phyloP scores from a whole-genome alignment of 2,797 vertebrate species.

The Etheostoma nigrum region DNA sequence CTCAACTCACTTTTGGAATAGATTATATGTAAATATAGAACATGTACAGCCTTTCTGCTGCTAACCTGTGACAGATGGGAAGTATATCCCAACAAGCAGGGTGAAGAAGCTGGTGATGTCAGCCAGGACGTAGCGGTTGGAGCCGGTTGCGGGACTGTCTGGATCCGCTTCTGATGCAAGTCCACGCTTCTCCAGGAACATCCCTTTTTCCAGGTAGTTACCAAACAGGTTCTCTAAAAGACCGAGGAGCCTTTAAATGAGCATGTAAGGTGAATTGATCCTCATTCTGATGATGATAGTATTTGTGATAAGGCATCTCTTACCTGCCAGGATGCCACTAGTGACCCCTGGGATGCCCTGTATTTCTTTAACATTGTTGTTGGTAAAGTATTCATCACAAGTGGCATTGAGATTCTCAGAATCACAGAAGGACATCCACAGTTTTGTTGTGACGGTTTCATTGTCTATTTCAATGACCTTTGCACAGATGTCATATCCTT shows the following conservation, averaged over 20 bases:
- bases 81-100: slow-evolving; percentile 97
- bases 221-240: slow-evolving; percentile 94
- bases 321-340: slow-evolving; percentile 95
- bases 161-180: slow-evolving; percentile 78
- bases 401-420: slow-evolving; percentile 94
- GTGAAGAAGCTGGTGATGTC: slow-evolving; percentile 99
- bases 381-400: slow-evolving; percentile 94
- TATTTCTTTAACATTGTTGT: slow-evolving; percentile 93
- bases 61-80: slow-evolving; percentile 98
- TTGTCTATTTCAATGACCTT: slow-evolving; percentile 93
- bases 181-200: slow-evolving; percentile 90
- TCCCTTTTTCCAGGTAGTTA: slow-evolving; percentile 91
- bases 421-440: slow-evolving; percentile 96
- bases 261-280: not conserved
- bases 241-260: not conserved
- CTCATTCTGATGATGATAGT: not conserved
- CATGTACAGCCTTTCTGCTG: not conserved
- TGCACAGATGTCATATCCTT: slow-evolving; percentile 92
- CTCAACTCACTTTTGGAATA: not conserved
- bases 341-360: slow-evolving; percentile 95
- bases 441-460: slow-evolving; percentile 91
- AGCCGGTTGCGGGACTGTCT: slow-evolving; percentile 78
- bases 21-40: not conserved
- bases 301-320: not conserved
- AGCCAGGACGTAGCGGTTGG: slow-evolving; percentile 93